Evolutionary conservation across 2,888 invertebrate genomes (phyloP), one percentile per base, ranked within the genome.

Genomic region (Synanthedon vespiformis): DNA sequence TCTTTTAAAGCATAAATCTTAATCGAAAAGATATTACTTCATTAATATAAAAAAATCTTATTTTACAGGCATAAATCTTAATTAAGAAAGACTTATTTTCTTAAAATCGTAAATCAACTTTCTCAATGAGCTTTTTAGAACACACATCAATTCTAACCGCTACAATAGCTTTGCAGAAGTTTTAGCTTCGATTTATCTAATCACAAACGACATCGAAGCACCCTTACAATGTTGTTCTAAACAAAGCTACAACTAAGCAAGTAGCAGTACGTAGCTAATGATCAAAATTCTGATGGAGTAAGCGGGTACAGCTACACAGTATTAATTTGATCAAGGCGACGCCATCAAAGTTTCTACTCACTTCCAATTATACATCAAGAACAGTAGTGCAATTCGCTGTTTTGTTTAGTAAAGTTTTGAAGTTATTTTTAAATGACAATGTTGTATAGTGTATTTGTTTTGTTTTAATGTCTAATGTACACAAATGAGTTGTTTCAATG

Each of bases 241-340:
- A 66, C 63, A 66, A 62, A 57, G 56, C 53, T 55, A 55, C 58
- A 44, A 44, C 44, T 44, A 44, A 44, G 51, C 54, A 52, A 54
- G 52, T 55, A 49, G 51, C 41, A 12, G 47, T 44, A 34, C 49
- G 52, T 27, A 40, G 51, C 67, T 74, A 77, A 75, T 70, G 74
- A 75, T 70, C 74, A 63, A 70, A 74, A 73, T 70, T 70, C 61
- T 68, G 68, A 67, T 64, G 58, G 59, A 63, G 64, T 64, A 59
- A 63, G 62, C 57, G 58, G 48, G 55, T 66, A 64, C 61, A 60
- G 61, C 58, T 61, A 62, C 57, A 56, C 58, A 65, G 64, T 68
- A 76, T 68, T 79, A 74, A 77, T 77, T 76, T 68, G 68, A 79
- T 80, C 71, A 67, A 60, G 65, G 67, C 58, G 68, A 70, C 70